Evolutionary conservation across 1,140 invertebrate genomes (phyloP).

Genomic region (Euwallacea fornicatus): DNA sequence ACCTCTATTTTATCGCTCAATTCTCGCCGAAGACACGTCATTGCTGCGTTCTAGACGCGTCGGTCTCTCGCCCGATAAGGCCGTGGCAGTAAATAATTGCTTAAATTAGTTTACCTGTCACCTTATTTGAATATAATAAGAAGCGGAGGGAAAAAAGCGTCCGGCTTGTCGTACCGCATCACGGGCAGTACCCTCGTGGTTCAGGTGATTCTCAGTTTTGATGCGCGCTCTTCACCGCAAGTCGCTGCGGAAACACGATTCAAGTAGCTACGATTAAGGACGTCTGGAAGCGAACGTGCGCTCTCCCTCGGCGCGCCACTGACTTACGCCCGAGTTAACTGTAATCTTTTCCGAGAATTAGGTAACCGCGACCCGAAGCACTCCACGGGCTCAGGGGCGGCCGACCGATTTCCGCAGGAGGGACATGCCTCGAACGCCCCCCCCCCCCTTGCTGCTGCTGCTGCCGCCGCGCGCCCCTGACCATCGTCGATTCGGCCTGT

Average conservation of each 20-base stretch:
- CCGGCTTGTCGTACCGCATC: background rate
- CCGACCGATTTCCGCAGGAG: too few relatives aligned
- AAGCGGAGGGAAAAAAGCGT: background rate
- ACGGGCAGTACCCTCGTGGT: background rate
- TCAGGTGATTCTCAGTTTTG: background rate
- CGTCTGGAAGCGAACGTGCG: too few relatives aligned
- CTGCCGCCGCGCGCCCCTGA: too few relatives aligned
- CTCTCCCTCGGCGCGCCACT: too few relatives aligned
- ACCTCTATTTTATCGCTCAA: background rate
- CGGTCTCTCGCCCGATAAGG: constrained; percentile 14
- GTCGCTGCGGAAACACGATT: background rate
- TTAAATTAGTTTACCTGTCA: constrained; percentile 30
- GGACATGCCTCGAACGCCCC: too few relatives aligned
- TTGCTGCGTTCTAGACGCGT: background rate
- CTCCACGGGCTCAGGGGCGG: too few relatives aligned
- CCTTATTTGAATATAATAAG: constrained; percentile 31
- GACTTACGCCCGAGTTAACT: too few relatives aligned
- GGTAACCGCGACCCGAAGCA: too few relatives aligned
- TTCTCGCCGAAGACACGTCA: background rate
- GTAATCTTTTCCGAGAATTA: too few relatives aligned
- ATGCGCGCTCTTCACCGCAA: background rate
- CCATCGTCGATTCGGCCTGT: too few relatives aligned
- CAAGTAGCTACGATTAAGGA: too few relatives aligned
- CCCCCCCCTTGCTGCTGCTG: too few relatives aligned
- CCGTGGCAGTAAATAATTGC: constrained; percentile 31